Percentiles rank a stretch among this genome's conserved stretches.
Evolutionary conservation across 2,888 invertebrate genomes (phyloP).

Genomic region (Schizaphis graminum): DNA sequence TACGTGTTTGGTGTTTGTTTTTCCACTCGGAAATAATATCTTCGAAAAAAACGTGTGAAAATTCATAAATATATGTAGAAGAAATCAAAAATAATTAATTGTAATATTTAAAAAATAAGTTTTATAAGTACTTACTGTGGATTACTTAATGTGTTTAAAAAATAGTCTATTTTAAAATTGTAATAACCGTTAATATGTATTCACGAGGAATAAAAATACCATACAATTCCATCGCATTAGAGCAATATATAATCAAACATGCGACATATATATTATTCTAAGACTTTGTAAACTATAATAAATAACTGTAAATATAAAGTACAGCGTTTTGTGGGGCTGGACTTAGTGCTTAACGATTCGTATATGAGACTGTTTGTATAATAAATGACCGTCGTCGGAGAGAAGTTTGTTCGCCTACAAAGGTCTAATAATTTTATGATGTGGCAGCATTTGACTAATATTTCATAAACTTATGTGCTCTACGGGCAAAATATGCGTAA

Average conservation of each 20-base stretch:
- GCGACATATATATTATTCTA: neutral
- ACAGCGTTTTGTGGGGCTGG: neutral
- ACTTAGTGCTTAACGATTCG: conserved; percentile 54
- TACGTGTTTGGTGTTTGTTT: neutral
- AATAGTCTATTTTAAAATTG: neutral
- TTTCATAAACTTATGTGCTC: conserved; percentile 49
- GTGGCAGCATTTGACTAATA: neutral
- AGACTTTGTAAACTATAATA: conserved; percentile 54
- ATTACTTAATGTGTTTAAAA: neutral
- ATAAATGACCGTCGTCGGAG: conserved; percentile 48
- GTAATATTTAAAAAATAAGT: neutral
- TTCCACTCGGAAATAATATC: neutral
- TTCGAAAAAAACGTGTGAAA: neutral
- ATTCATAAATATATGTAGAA: neutral
- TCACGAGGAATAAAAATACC: neutral
- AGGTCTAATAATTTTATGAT: conserved; percentile 42
- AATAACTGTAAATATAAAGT: conserved; percentile 48
- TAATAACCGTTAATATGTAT: neutral
- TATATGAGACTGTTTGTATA: conserved; percentile 45
- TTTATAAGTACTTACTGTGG: neutral
- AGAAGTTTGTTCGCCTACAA: conserved; percentile 50
- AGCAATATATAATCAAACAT: conserved; percentile 7
- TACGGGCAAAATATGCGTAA: neutral
- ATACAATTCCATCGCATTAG: neutral
- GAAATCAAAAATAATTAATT: neutral